Base-by-base conservation (phyloP, 2,113 vertebrate species). In the Lycocorax pyrrhopterus region DNA sequence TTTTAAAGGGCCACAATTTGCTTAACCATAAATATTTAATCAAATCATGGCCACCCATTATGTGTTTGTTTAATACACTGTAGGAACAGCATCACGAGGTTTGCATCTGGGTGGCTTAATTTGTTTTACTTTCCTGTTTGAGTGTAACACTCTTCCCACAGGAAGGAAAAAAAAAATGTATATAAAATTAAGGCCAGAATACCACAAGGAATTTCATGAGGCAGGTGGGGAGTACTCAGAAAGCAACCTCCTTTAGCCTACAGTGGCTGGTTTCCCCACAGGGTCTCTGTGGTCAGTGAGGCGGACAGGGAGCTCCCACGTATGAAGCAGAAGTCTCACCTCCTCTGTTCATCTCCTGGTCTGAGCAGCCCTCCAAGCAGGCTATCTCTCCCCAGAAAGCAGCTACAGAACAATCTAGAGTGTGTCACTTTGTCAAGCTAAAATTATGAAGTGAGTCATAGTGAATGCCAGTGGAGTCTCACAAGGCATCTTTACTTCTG, bases 41-140 rank as follows among this genome's bases (percentile, higher is more conserved):
- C 53, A 85, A 85, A 71, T 53, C 79, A 75, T 0, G 2, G 41
- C 89, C 75, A 86, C 85, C 76, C 85, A 46, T 63, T 72, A 74
- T 25, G 64, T 77, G 79, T 88, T 96, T 94, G 84, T 51, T 91
- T 94, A 94, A 90, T 27, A 60, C n/a, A 52, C 73, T 89, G 68
- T 37, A 93, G 68, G 60, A 95, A 85, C 52, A 77, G 53, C 35
- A 91, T 73, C 81, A 62, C 44, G 59, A 75, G 33, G 47, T 93
- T 94, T 84, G 59, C 25, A 47, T 71, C 77, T 19, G 79, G 35
- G 44, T 49, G 39, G 75, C 14, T 92, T 84, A 52, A 92, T 78
- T 90, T 90, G 47, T 88, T 96, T 96, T 90, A 64, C 47, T 84
- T 96, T 88, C 47, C 14, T 44, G 44, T 86, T 85, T 88, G 30